These are phyloP conservation scores for Calycopis cecrops DNA, from an alignment of 1,140 invertebrate species.

Conservation along the genomic window DNA sequence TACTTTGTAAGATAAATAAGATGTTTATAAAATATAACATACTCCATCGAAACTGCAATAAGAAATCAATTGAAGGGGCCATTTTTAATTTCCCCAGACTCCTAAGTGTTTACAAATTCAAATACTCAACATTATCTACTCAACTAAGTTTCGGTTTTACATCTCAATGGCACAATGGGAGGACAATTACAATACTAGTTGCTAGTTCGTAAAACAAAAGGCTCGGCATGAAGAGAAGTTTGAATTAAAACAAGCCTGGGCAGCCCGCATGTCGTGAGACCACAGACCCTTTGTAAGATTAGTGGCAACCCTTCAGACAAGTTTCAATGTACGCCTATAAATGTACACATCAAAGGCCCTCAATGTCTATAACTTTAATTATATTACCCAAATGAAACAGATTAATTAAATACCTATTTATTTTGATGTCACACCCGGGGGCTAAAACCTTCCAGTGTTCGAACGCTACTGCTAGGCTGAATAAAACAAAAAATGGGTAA, in stretches of 20 bases:
- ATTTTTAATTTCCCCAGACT: no score
- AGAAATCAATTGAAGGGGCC: no score
- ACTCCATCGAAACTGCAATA: no score
- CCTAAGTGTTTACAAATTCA: no score
- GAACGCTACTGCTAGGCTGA: no score
- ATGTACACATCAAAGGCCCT: constrained; percentile 7
- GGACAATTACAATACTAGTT: background rate
- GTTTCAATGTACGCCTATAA: constrained; percentile 7
- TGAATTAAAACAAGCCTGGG: constrained; percentile 23
- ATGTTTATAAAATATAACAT: no score
- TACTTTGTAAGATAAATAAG: no score
- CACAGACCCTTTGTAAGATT: constrained; percentile 30
- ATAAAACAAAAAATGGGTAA: no score
- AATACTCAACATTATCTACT: no score
- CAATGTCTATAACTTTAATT: constrained; percentile 2
- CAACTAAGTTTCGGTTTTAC: background rate
- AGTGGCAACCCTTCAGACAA: constrained; percentile 25
- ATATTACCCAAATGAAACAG: background rate
- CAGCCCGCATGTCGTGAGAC: constrained; percentile 27
- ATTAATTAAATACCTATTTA: constrained; percentile 2
- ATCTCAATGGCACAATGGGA: constrained; percentile 2
- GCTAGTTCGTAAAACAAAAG: constrained; percentile 2
- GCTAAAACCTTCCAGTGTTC: background rate
- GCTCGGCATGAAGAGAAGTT: constrained; percentile 10
- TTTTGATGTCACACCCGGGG: no score